Base-by-base conservation (phyloP, 2,797 vertebrate genomes). In the Cuculus canorus region DNA sequence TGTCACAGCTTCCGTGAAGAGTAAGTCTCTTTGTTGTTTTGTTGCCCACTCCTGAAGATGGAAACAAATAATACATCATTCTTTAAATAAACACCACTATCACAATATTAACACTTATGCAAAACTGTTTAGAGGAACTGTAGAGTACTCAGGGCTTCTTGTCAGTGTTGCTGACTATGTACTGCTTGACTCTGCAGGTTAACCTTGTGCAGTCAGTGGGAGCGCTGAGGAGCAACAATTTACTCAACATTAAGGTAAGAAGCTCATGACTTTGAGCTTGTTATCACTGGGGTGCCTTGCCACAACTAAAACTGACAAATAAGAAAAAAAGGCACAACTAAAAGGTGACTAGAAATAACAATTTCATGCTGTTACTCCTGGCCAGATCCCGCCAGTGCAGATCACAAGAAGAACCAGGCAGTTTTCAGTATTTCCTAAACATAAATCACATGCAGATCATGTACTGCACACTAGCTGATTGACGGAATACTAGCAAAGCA, bases 381-480 rank as follows among this genome's bases (percentile, higher is more conserved):
- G 45, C 15, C 61, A 86, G 63, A 68, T 59, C 41, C 60, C 61
- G 66, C 11, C 37, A 69, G 52, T 5, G 7, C 4, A 84, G 48
- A 27, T 79, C 54, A 59, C 23, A 56, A 53, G n/a, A 90, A 80
- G 25, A 79, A 61, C 17, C 15, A 75, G 8, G 27, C 65, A 54
- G 12, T 91, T 84, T 89, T 82, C 72, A 86, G 57, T 45, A 54
- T 71, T 87, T 83, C 73, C 87, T 78, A 81, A 91, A 94, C 43
- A 90, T 39, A 91, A 91, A 77, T 54, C 69, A 64, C 50, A 78
- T 5, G n/a, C 84, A 71, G 53, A 33, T 89, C 82, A 82, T 4
- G 3, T 37, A 78, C 61, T 54, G 50, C 41, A 32, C 9, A 23
- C 30, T n/a, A 61, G 33, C 28, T 89, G 84, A 85, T 2, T 93